Conservation (phyloP, 2,113 vertebrate species). For the Nyctibius bracteatus region DNA sequence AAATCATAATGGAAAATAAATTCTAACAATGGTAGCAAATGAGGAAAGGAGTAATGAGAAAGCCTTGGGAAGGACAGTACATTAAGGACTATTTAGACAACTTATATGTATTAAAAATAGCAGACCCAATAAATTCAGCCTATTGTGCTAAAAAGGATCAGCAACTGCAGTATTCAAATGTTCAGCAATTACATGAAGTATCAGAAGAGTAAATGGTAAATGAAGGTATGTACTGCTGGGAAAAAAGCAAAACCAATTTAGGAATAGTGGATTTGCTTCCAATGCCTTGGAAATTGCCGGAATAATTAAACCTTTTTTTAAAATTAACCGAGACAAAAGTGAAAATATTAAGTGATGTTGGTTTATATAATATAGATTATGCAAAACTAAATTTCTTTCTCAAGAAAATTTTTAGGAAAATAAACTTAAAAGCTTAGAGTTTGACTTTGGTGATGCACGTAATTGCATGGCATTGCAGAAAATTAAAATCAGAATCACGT, state of each 20-base stretch:
- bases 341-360: neutral
- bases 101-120: neutral
- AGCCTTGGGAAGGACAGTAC: neutral
- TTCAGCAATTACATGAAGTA: neutral
- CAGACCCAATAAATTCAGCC: neutral
- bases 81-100: neutral
- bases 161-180: neutral
- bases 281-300: neutral
- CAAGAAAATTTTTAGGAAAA: neutral
- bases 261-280: neutral
- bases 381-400: neutral
- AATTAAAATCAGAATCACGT: neutral
- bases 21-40: neutral
- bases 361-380: neutral
- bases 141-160: neutral
- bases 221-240: neutral
- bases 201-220: neutral
- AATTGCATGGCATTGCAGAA: neutral
- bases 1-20: neutral
- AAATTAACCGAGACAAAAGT: neutral
- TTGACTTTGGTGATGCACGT: accelerated
- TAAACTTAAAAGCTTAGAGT: neutral
- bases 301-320: neutral
- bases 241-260: neutral
- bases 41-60: neutral